These are phyloP conservation scores for Sympetrum striolatum DNA, from an alignment of 2,888 invertebrate genomes.

Conservation along the genomic window DNA sequence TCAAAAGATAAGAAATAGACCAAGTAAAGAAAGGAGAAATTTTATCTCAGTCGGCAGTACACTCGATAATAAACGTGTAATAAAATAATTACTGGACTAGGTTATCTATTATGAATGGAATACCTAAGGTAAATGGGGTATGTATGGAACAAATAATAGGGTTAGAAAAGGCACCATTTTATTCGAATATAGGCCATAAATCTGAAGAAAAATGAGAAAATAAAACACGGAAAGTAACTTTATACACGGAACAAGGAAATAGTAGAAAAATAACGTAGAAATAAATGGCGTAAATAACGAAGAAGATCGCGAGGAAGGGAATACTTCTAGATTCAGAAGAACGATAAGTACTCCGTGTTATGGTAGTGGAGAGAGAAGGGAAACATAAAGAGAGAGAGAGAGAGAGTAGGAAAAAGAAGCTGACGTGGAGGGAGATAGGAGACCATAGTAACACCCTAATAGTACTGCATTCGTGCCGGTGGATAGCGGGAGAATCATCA, in stretches of 20 bases:
- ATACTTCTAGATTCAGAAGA: background rate
- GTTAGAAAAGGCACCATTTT: too few relatives aligned
- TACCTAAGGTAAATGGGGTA: too few relatives aligned
- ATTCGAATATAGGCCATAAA: too few relatives aligned
- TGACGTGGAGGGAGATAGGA: background rate
- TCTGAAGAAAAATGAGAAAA: background rate
- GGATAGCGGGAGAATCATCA: constrained; percentile 4
- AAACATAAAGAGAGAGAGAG: background rate
- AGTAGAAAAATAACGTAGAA: background rate
- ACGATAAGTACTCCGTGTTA: background rate
- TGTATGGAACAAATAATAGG: too few relatives aligned
- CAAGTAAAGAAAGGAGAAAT: too few relatives aligned
- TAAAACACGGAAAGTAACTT: background rate
- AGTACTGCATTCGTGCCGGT: background rate
- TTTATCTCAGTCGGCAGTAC: too few relatives aligned
- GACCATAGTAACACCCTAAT: background rate
- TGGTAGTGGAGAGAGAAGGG: background rate
- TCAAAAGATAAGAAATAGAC: too few relatives aligned
- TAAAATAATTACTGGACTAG: too few relatives aligned
- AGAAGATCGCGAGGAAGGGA: background rate
- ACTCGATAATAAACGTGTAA: too few relatives aligned
- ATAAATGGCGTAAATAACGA: background rate
- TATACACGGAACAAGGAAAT: background rate
- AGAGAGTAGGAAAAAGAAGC: background rate
- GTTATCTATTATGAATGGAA: too few relatives aligned